Percentiles rank a stretch among this genome's conserved stretches.
phyloP scores from a whole-genome alignment of 30 jellyfish, hydroid and myxozoan genomes.

The Clytia hemisphaerica region DNA sequence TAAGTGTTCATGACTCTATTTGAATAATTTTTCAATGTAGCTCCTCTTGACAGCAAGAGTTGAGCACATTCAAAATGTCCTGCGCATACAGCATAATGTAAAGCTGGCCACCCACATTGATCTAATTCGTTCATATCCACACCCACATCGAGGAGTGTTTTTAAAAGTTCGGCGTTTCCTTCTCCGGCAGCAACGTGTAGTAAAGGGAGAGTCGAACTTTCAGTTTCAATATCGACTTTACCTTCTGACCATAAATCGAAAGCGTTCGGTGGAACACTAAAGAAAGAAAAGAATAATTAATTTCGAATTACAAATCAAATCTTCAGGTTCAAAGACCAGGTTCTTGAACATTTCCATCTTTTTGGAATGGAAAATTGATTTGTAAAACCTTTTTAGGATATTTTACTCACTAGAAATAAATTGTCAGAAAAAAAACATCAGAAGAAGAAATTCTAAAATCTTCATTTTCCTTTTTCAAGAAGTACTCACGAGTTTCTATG shows the following conservation, averaged over 20 bases:
- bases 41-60: slow-evolving; percentile 63
- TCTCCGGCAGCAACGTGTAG: slow-evolving; percentile 89
- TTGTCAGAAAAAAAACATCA: too few species aligned
- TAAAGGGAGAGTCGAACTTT: slow-evolving; percentile 48
- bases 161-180: slow-evolving; percentile 62
- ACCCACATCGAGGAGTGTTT: slow-evolving; percentile 63
- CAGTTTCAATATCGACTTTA: slow-evolving; percentile 16
- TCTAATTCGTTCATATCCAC: slow-evolving; percentile 85
- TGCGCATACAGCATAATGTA: slow-evolving; percentile 73
- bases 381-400: too few species aligned
- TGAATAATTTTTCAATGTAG: slow-evolving; percentile 50
- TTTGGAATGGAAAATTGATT: too few species aligned
- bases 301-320: too few species aligned
- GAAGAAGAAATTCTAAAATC: too few species aligned
- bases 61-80: slow-evolving; percentile 88
- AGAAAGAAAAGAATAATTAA: too few species aligned
- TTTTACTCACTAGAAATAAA: too few species aligned
- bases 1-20: slow-evolving; percentile 52
- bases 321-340: too few species aligned
- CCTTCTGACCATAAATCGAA: slow-evolving; percentile 30
- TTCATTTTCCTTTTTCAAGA: too few species aligned
- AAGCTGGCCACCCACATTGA: slow-evolving; percentile 94
- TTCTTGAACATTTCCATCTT: too few species aligned
- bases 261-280: slow-evolving; percentile 5
- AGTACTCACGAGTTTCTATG: too few species aligned